phyloP scores from a whole-genome alignment of 2,113 vertebrate species.

The Dendropsophus ebraccatus region DNA sequence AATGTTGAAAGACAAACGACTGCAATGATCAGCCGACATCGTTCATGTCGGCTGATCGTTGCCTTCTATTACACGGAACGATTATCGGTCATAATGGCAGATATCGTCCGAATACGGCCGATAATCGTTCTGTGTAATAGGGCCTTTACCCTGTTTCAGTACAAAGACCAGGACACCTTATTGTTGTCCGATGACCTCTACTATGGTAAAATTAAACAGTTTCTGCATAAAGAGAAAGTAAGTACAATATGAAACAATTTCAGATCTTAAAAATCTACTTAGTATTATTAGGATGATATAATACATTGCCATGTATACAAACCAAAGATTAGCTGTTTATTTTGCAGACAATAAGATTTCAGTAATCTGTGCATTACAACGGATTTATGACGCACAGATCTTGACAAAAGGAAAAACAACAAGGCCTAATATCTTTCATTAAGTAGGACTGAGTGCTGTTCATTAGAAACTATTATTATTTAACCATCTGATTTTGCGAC shows the following conservation, averaged over 20 bases:
- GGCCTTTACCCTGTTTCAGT: too few relatives aligned
- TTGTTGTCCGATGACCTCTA: neutral
- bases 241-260: neutral
- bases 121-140: too few relatives aligned
- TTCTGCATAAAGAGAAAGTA: neutral
- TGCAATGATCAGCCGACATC: too few relatives aligned
- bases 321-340: conserved; percentile 1
- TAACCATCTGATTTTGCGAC: neutral
- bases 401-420: conserved; percentile 7
- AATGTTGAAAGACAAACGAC: too few relatives aligned
- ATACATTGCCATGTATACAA: too few relatives aligned
- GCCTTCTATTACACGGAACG: too few relatives aligned
- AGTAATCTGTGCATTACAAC: neutral
- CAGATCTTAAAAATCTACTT: neutral
- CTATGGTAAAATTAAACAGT: neutral
- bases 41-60: too few relatives aligned
- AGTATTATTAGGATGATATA: too few relatives aligned
- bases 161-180: too few relatives aligned
- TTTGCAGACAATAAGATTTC: conserved; percentile 5
- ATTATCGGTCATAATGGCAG: too few relatives aligned
- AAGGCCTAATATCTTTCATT: conserved; percentile 8
- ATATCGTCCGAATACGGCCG: too few relatives aligned
- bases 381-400: neutral
- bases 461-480: conserved; percentile 16
- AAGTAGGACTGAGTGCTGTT: neutral